phyloP scores from a whole-genome alignment of 2,888 invertebrate species.

The Eupithecia tripunctaria region DNA sequence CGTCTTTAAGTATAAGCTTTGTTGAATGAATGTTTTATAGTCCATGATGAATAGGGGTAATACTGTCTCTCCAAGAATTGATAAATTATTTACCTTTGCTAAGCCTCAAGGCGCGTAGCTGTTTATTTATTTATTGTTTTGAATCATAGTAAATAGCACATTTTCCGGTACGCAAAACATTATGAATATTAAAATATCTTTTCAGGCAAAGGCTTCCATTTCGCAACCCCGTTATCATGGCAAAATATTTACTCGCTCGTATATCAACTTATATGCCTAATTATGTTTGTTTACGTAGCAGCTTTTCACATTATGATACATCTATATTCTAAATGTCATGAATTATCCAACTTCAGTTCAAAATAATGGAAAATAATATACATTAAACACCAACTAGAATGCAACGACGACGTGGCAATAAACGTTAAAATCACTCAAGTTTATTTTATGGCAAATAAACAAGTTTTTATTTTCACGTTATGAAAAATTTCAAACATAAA shows the following conservation, averaged over 20 bases:
- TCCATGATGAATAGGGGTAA: constrained; percentile 43
- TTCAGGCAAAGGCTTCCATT: not conserved
- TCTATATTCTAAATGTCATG: not conserved
- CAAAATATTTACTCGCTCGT: not conserved
- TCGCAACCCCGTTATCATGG: not conserved
- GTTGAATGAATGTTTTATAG: constrained; percentile 56
- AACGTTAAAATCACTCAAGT: no score
- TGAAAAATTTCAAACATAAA: not conserved
- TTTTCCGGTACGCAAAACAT: constrained; percentile 26
- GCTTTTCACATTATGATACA: not conserved
- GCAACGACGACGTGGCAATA: not conserved
- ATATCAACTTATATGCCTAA: not conserved
- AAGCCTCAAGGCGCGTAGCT: constrained; percentile 34
- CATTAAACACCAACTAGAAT: no score
- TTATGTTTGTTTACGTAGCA: not conserved
- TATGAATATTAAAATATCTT: constrained; percentile 21
- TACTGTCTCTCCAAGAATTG: constrained; percentile 50
- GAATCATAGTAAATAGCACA: constrained; percentile 42
- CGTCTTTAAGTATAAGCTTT: constrained; percentile 39
- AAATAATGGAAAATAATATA: not conserved
- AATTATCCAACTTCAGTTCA: not conserved
- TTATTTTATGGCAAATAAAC: not conserved
- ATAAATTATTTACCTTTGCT: constrained; percentile 55
- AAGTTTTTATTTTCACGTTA: not conserved
- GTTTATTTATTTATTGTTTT: constrained; percentile 42